Base-by-base conservation (phyloP, 2,797 vertebrate genomes). In the Gambelia wislizenii region DNA sequence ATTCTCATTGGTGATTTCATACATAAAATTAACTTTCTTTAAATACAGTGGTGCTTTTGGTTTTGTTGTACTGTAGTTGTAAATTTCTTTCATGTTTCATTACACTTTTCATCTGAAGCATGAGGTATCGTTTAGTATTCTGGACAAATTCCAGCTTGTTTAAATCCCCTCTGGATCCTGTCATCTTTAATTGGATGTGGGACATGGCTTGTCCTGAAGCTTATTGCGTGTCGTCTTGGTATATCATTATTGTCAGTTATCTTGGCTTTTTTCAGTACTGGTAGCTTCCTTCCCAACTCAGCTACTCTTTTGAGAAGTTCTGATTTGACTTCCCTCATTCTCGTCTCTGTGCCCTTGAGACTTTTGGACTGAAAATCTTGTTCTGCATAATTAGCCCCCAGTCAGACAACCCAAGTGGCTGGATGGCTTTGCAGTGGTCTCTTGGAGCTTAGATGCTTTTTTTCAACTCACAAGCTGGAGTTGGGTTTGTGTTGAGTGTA, bases 21-120 rank as follows among this genome's bases (percentile, higher is more conserved):
- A 61, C 25, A 18, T 82, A 39, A 44, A 82, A 82, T 42, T 27
- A 12, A 44, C 25, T 27, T 44, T 42, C 81, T 64, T 47, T 42
- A 42, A 44, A 25, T 47, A 59, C 56, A 9, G 14, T 33, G 54
- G 18, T 16, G 14, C 14, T 3, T 36, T 59, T 36, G 5, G 14
- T 25, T 82, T 82, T n/a, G n/a, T 42, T 64, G n/a, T 8, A 82
- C n/a, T n/a, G 10, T 20, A 64, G 25, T 27, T 61, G 2, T 44
- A 64, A 14, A 44, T 89, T 79, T 84, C 75, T 94, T 89, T 87
- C 84, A 86, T 86, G 78, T 22, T 47, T 67, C 25, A 9, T 52
- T 56, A 13, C 6, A 36, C 7, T 89, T 80, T 89, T 86, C 76
- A 44, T 83, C 72, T 88, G 78, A 93, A 61, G 86, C 44, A 42